These are phyloP conservation scores for Scaptomyza parva DNA, from an alignment of 2,888 invertebrate genomes.

Conservation along the genomic window DNA sequence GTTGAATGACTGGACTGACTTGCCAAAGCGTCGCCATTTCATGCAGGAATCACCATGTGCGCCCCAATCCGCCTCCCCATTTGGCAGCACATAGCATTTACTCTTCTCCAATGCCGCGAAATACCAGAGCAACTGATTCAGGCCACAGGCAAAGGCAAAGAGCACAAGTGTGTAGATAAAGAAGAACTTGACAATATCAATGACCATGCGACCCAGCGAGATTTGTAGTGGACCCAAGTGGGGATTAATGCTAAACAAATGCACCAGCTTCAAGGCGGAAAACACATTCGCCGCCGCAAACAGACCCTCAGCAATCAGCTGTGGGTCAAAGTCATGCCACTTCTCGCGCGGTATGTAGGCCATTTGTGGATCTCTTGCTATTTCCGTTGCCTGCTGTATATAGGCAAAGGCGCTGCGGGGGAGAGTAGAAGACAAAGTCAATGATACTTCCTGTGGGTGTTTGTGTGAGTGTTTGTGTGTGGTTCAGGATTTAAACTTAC, in stretches of 20 bases:
- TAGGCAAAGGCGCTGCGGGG: slow-evolving; percentile 88
- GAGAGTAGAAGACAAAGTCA: neutral
- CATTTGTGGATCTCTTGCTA: slow-evolving; percentile 88
- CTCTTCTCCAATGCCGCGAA: slow-evolving; percentile 93
- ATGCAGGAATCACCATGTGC: slow-evolving; percentile 91
- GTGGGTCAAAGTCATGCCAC: slow-evolving; percentile 97
- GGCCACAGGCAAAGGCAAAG: slow-evolving; percentile 96
- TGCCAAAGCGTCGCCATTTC: slow-evolving; percentile 94
- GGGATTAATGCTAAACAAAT: slow-evolving; percentile 96
- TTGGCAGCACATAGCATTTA: slow-evolving; percentile 90
- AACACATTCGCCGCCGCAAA: slow-evolving; percentile 98
- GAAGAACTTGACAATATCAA: slow-evolving; percentile 96
- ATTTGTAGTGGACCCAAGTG: slow-evolving; percentile 96
- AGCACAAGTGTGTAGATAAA: slow-evolving; percentile 94
- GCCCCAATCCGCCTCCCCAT: slow-evolving; percentile 91
- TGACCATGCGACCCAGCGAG: slow-evolving; percentile 94
- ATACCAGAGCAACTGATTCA: slow-evolving; percentile 97
- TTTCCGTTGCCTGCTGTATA: slow-evolving; percentile 90
- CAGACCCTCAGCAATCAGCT: slow-evolving; percentile 95
- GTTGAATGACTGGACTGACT: slow-evolving; percentile 86
- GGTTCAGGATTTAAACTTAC: slow-evolving; percentile 53
- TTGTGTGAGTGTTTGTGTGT: neutral
- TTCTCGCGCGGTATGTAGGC: slow-evolving; percentile 92
- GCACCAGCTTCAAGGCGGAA: slow-evolving; percentile 95
- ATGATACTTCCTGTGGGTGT: neutral